These are phyloP conservation scores for Scelioninae gen. 1 DNA, from an alignment of 2,888 invertebrate genomes.

Conservation along the genomic window DNA sequence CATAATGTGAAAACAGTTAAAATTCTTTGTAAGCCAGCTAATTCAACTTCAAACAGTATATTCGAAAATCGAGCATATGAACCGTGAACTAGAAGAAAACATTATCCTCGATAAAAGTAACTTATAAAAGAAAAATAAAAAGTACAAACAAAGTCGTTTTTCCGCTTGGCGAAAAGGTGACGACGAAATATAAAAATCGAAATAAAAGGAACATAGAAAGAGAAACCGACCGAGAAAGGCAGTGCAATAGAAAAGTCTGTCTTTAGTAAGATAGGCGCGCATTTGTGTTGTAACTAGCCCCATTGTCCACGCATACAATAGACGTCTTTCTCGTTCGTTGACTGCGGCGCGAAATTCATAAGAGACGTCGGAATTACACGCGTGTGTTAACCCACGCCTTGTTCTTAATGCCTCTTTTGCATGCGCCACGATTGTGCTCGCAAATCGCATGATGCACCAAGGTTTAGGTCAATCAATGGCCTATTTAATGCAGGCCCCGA, in stretches of 20 bases:
- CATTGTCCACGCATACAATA: conserved; percentile 76
- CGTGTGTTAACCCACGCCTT: conserved; percentile 38
- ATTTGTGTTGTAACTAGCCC: conserved; percentile 68
- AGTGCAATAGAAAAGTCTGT: conserved; percentile 57
- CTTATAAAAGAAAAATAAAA: conserved; percentile 20
- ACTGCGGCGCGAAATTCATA: conserved; percentile 51
- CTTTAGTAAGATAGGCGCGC: conserved; percentile 57
- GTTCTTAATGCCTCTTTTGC: conserved; percentile 39
- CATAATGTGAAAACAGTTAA: too few species aligned
- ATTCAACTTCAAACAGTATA: too few species aligned
- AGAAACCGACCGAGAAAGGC: conserved; percentile 68
- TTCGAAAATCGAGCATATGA: background rate
- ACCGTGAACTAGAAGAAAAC: background rate
- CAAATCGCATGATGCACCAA: conserved; percentile 60
- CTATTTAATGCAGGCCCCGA: conserved; percentile 77
- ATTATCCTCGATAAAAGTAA: background rate
- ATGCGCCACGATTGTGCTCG: conserved; percentile 15
- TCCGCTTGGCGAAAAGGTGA: conserved; percentile 21
- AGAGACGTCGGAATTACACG: conserved; percentile 32
- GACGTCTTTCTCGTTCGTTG: conserved; percentile 77
- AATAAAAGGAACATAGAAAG: conserved; percentile 42
- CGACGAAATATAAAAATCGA: conserved; percentile 41
- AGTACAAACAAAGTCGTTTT: conserved; percentile 28
- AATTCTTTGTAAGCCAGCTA: too few species aligned
- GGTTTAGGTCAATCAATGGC: conserved; percentile 81